Percentiles rank a stretch among this genome's conserved stretches.
Conservation (phyloP, 2,888 invertebrate genomes). For the Spodoptera littoralis region DNA sequence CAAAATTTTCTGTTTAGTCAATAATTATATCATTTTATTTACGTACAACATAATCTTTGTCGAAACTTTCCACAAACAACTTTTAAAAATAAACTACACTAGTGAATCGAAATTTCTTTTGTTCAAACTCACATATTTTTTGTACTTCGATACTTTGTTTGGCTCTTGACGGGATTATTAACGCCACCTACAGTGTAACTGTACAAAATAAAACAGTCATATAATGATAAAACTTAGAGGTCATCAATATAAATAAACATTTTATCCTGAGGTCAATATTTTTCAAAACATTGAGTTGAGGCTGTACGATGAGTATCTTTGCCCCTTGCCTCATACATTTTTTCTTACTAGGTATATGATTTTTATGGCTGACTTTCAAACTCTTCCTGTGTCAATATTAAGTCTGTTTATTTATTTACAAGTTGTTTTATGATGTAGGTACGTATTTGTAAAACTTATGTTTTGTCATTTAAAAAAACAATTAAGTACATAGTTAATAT, state of each 20-base stretch:
- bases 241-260: conserved; percentile 6
- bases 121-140: conserved; percentile 4
- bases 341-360: too few relatives aligned
- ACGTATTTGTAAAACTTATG: too few relatives aligned
- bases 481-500: too few relatives aligned
- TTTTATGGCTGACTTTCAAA: too few relatives aligned
- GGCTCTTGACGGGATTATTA: conserved; percentile 17
- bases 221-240: conserved; percentile 3
- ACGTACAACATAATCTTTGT: neutral
- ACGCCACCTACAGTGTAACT: conserved; percentile 18
- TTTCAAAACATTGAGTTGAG: too few relatives aligned
- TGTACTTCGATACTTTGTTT: conserved; percentile 4
- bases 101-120: conserved; percentile 32
- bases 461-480: too few relatives aligned
- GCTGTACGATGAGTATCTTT: too few relatives aligned
- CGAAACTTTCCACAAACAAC: neutral
- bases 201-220: neutral
- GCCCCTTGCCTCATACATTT: too few relatives aligned
- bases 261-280: too few relatives aligned
- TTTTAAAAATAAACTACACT: conserved; percentile 3
- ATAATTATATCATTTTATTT: neutral
- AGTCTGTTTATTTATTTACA: too few relatives aligned
- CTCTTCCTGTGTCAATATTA: too few relatives aligned
- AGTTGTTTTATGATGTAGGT: too few relatives aligned
- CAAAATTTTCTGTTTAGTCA: neutral